phyloP scores from a whole-genome alignment of 1,140 invertebrate species.

The Neoseiulus cucumeris region DNA sequence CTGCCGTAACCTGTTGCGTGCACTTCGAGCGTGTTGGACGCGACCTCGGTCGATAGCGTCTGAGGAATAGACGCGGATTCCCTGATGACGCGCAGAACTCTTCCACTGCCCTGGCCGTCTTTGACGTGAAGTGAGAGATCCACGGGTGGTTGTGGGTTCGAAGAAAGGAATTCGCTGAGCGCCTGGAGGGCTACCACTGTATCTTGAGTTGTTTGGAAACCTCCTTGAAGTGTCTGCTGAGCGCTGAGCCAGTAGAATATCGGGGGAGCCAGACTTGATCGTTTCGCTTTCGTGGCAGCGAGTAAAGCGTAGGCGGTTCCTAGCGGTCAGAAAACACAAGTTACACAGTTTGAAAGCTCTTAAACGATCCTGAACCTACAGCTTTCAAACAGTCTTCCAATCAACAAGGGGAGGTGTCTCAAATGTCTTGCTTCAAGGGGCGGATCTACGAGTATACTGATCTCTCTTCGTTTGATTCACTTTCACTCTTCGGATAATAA shows the following conservation, averaged over 20 bases:
- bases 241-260: background rate
- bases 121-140: background rate
- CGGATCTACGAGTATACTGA: too few species aligned
- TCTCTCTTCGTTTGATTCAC: too few species aligned
- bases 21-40: slow-evolving; percentile 16
- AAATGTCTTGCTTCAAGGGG: too few species aligned
- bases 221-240: background rate
- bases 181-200: slow-evolving; percentile 29
- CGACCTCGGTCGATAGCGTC: background rate
- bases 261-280: background rate
- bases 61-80: background rate
- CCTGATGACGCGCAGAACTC: background rate
- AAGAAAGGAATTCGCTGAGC: slow-evolving; percentile 25
- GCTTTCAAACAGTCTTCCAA: too few species aligned
- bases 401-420: too few species aligned
- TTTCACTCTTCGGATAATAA: too few species aligned
- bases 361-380: too few species aligned
- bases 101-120: background rate
- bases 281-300: background rate
- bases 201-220: slow-evolving; percentile 21
- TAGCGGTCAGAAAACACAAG: too few species aligned
- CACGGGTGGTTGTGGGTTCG: background rate
- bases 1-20: slow-evolving; percentile 26
- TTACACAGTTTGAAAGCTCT: too few species aligned
- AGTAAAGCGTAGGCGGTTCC: background rate